phyloP scores from a whole-genome alignment of 2,113 vertebrate species.

The Nestor notabilis region DNA sequence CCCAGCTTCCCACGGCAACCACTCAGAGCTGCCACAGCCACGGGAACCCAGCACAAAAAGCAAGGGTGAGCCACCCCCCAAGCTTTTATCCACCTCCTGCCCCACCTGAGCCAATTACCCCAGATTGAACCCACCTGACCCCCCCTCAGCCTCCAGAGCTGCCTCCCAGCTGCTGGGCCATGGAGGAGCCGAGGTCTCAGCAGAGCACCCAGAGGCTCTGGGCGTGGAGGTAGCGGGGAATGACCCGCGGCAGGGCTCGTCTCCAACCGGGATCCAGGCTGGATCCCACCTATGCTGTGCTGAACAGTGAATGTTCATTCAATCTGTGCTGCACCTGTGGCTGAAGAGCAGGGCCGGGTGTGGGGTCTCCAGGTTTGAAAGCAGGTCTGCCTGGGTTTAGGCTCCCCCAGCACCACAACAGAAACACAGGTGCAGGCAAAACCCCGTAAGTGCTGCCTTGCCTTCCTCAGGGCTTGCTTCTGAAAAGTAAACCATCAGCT shows the following conservation, averaged over 20 bases:
- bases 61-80: fast-evolving
- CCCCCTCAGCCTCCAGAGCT: background rate
- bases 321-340: fast-evolving
- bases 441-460: background rate
- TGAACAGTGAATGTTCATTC: no score
- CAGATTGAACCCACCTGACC: background rate
- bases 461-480: background rate
- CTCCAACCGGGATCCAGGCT: fast-evolving
- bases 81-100: background rate
- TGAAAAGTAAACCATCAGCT: background rate
- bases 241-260: background rate
- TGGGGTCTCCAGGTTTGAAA: background rate
- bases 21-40: background rate
- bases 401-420: background rate
- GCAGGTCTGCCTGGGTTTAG: background rate
- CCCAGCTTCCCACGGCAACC: no score
- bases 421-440: background rate
- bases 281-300: background rate
- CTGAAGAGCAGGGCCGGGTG: background rate
- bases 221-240: background rate
- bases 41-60: background rate
- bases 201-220: background rate
- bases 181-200: background rate
- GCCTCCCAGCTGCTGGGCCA: background rate
- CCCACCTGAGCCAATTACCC: no score